These are phyloP conservation scores for Trachythela sp. DNA, from an alignment of 64 coral and sea anemone species.

Conservation along the genomic window DNA sequence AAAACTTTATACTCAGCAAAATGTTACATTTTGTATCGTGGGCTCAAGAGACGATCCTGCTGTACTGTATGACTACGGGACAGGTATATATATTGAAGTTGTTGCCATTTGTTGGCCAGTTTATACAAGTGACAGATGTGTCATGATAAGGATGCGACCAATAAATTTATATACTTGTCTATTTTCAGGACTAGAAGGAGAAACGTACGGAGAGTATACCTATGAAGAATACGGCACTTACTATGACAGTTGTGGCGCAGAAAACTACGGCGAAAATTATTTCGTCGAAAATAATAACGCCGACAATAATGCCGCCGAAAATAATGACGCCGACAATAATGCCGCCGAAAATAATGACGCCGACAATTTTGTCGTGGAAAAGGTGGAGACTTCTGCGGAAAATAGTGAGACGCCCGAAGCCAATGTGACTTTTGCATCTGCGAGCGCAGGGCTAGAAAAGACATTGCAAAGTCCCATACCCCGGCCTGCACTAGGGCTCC, in stretches of 20 bases:
- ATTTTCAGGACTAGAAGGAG: not conserved
- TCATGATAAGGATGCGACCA: no score
- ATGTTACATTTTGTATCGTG: not conserved
- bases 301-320: not conserved
- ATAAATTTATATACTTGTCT: no score
- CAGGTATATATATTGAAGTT: not conserved
- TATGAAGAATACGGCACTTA: not conserved
- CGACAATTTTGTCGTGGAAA: not conserved
- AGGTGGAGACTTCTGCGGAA: no score
- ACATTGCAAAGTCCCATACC: not conserved
- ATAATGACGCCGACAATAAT: not conserved
- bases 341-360: not conserved
- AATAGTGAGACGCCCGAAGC: not conserved
- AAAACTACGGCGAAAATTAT: not conserved
- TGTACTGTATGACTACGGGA: not conserved
- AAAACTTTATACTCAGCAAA: not conserved
- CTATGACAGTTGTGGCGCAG: not conserved
- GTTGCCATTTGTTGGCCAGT: no score
- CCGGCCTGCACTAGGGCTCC: not conserved
- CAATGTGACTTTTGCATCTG: not conserved
- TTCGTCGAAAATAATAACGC: not conserved
- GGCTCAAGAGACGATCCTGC: not conserved
- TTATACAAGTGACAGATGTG: no score
- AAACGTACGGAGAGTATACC: not conserved
- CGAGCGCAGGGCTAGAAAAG: not conserved